Evolutionary conservation across 2,888 invertebrate genomes (phyloP), one percentile per base, ranked within the genome.

Genomic region (Gibbula magus): DNA sequence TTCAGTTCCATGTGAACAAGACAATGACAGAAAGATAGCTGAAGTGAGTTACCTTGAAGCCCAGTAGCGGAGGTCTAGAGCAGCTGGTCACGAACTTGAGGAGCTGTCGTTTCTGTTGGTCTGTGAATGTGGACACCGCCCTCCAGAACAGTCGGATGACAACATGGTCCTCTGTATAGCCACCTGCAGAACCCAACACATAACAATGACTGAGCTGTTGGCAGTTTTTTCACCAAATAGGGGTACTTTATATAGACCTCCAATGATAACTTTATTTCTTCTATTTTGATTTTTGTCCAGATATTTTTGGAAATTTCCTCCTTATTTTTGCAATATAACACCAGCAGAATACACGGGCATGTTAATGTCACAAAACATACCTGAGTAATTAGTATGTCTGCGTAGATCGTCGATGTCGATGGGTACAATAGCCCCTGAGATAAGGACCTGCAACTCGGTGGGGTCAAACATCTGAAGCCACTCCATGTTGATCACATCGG

Each of bases 31-130:
- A 4, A 56, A 18, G 35, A 32, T 13, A 1, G 56, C n/a, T 45
- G n/a, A 20, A 22, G 16, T 20, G 52, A 56, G 88, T 89, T 92
- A 97, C 98, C 95, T 97, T 98, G 91, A 99, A 99, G 1, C 99
- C 99, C 56, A 99, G 94, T 35, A 99, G 94, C 0, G 99, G 99
- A 3, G 99, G 98, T 81, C 99, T 94, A 0, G 99, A 99, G 92
- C 99, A 99, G 92, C 98, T 98, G 1, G 99, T 99, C 61, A 99
- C 99, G 94, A 99, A 99, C 93, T 98, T 98, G 10, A 99, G 94
- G 77, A 99, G 94, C 91, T 97, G 96, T 81, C 98, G 94, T 83
- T 96, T 95, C 93, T 98, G 97, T n/a, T 89, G 87, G 25, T 92
- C 91, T 77, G 95, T 95, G 92, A 99, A 97, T 70, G 95, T 94